Percentiles rank a stretch among this genome's conserved stretches.
phyloP scores from a whole-genome alignment of 2,113 vertebrate species.

The Coryphaenoides rupestris region DNA sequence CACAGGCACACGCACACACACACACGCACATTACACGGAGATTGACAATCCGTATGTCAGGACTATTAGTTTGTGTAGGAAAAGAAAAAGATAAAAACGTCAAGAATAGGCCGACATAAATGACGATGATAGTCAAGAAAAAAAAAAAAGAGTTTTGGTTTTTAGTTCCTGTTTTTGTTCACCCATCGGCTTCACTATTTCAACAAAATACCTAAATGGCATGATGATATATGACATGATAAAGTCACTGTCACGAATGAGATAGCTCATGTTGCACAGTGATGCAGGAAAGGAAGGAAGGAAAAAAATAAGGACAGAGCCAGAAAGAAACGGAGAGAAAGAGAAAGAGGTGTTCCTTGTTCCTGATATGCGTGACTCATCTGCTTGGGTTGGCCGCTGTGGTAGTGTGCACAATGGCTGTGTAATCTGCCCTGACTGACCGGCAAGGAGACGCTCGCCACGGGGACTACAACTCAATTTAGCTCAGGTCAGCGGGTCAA shows the following conservation, averaged over 20 bases:
- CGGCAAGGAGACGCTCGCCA: slow-evolving; percentile 72
- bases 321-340: no score
- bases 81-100: not conserved
- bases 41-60: slow-evolving; percentile 42
- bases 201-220: no score
- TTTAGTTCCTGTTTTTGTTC: no score
- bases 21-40: slow-evolving; percentile 14
- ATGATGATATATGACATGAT: no score
- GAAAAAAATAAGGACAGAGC: no score
- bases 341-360: slow-evolving; percentile 7
- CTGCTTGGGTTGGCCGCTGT: slow-evolving; percentile 70
- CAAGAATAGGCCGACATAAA: no score
- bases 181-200: no score
- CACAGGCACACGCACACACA: slow-evolving; percentile 33
- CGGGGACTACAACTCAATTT: slow-evolving; percentile 79
- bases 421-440: slow-evolving; percentile 74
- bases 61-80: slow-evolving; percentile 10
- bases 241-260: no score
- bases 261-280: no score
- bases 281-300: no score
- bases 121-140: no score
- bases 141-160: no score
- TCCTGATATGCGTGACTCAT: slow-evolving; percentile 71
- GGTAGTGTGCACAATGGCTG: slow-evolving; percentile 68
- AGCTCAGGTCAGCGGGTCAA: slow-evolving; percentile 73